A percentile compares a stretch with the other conserved stretches of the same genome.
These are phyloP conservation scores for Aegithalos caudatus DNA, from an alignment of 2,113 vertebrate genomes.

Conservation along the genomic window DNA sequence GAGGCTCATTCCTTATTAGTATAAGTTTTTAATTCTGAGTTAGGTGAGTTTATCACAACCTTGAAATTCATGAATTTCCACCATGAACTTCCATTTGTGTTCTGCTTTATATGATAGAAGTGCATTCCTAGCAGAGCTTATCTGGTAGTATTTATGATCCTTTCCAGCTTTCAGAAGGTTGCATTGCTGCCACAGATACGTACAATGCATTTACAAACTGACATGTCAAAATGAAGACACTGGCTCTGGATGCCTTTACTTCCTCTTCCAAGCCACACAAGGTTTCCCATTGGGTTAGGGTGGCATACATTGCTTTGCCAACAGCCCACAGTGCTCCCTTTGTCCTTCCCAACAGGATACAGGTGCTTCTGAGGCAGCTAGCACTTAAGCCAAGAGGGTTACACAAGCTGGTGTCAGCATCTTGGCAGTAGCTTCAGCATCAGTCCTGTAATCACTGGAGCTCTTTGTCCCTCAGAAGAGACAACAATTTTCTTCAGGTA, in stretches of 20 bases:
- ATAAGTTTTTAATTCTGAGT: not conserved
- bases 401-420: not conserved
- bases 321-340: not conserved
- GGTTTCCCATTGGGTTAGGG: not conserved
- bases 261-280: not conserved
- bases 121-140: not conserved
- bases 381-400: not conserved
- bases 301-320: not conserved
- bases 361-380: not conserved
- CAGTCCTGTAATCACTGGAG: not conserved
- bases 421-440: not conserved
- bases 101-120: not conserved
- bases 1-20: not conserved
- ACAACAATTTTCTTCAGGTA: not conserved
- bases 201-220: not conserved
- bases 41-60: not conserved
- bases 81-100: not conserved
- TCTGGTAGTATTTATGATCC: not conserved
- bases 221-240: not conserved
- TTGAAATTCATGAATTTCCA: not conserved
- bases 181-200: not conserved
- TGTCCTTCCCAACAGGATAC: not conserved
- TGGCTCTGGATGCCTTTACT: not conserved
- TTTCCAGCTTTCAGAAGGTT: not conserved
- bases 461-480: not conserved